These are phyloP conservation scores for Panthera tigris DNA, from an alignment of 2,113 vertebrate genomes.

Conservation along the genomic window DNA sequence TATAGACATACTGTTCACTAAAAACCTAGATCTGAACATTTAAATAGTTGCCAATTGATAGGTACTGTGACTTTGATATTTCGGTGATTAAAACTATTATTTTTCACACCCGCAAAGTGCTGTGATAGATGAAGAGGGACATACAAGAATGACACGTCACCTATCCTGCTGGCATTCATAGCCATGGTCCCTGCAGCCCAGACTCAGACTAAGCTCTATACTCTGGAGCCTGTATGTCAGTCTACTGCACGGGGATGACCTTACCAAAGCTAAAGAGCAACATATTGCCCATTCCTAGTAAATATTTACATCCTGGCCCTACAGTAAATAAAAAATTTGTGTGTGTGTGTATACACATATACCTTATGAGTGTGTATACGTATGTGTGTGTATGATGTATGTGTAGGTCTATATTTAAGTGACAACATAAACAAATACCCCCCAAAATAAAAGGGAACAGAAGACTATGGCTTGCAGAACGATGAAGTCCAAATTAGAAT, in stretches of 20 bases:
- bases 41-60: not conserved
- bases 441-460: not conserved
- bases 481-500: constrained; percentile 11
- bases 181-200: not conserved
- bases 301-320: not conserved
- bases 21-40: not conserved
- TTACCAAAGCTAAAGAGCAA: not conserved
- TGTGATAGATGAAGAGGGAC: not conserved
- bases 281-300: not conserved
- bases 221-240: not conserved
- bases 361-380: not conserved
- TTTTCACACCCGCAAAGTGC: not conserved
- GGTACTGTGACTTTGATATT: not conserved
- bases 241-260: not conserved
- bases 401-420: not conserved
- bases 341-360: not conserved
- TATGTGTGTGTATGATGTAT: not conserved
- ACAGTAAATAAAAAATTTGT: not conserved
- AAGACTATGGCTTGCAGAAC: not conserved
- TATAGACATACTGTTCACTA: not conserved
- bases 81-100: not conserved
- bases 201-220: not conserved
- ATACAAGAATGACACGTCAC: not conserved
- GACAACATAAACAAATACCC: not conserved
- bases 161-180: not conserved